A percentile compares a stretch with the other conserved stretches of the same genome.
phyloP scores from a whole-genome alignment of 2,113 vertebrate genomes.

The Plestiodon gilberti region DNA sequence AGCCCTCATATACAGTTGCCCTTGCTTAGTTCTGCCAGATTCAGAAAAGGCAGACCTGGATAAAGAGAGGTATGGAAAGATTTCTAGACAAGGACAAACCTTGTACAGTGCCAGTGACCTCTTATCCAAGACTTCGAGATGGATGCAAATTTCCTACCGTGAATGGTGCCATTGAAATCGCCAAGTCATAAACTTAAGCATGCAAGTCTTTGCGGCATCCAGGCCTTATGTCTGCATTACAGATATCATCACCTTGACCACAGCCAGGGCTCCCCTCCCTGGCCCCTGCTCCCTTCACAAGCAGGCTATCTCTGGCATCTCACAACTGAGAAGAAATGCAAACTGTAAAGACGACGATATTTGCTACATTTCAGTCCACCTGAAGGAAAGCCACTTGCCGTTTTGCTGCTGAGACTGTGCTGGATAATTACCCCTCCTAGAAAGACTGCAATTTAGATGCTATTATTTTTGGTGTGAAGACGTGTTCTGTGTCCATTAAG shows the following conservation, averaged over 20 bases:
- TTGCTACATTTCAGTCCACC: slow-evolving; percentile 18
- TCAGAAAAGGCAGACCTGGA: slow-evolving; percentile 10
- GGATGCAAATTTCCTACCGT: background rate
- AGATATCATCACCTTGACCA: slow-evolving; percentile 3
- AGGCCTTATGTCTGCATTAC: slow-evolving; percentile 1
- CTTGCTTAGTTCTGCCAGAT: slow-evolving; percentile 24
- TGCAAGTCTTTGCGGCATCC: background rate
- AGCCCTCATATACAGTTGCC: background rate
- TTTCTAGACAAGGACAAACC: background rate
- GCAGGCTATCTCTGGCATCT: background rate
- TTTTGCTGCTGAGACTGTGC: slow-evolving; percentile 41
- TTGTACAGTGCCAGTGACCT: background rate
- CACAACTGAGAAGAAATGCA: background rate
- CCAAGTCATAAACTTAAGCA: background rate
- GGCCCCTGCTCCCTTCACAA: background rate
- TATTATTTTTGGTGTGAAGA: slow-evolving; percentile 47
- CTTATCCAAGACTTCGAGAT: background rate
- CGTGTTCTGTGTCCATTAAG: slow-evolving; percentile 56
- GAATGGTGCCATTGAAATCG: background rate
- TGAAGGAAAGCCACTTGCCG: slow-evolving; percentile 17
- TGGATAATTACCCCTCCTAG: slow-evolving; percentile 50
- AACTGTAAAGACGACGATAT: slow-evolving; percentile 18
- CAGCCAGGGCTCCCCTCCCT: background rate
- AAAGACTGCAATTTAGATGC: slow-evolving; percentile 54
- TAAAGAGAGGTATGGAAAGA: background rate